Evolutionary conservation across 1,140 invertebrate genomes (phyloP).

Genomic region (Pseudobourletiella spinata): DNA sequence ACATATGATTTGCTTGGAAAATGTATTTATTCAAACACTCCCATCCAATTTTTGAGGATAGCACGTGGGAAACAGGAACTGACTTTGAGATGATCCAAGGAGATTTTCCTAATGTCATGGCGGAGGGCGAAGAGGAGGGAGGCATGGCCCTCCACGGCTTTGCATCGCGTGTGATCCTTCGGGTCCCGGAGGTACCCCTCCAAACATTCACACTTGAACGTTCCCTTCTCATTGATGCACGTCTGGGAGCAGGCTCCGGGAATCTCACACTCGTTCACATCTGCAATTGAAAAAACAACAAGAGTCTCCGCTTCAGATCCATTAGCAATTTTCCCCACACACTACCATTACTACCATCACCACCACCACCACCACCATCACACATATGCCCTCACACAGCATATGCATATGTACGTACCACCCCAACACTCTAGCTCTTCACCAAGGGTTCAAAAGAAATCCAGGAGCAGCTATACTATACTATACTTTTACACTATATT

Average conservation of each 20-base stretch:
- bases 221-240: slow-evolving; percentile 82
- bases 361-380: not conserved
- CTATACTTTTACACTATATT: too few species aligned
- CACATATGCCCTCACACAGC: not conserved
- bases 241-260: slow-evolving; percentile 84
- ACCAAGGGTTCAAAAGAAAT: not conserved
- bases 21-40: not conserved
- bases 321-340: not conserved
- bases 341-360: not conserved
- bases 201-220: slow-evolving; percentile 86
- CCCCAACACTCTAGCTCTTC: not conserved
- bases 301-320: not conserved
- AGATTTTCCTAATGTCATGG: slow-evolving; percentile 80
- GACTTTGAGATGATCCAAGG: slow-evolving; percentile 64
- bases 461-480: not conserved
- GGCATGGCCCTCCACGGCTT: slow-evolving; percentile 75
- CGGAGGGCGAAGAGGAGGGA: slow-evolving; percentile 72
- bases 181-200: slow-evolving; percentile 77
- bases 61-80: not conserved
- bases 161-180: slow-evolving; percentile 69
- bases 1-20: too few species aligned
- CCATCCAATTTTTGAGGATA: slow-evolving; percentile 2
- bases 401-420: not conserved
- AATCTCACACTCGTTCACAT: slow-evolving; percentile 84
- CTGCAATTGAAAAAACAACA: slow-evolving; percentile 47